Percentiles rank a stretch among this genome's conserved stretches.
phyloP scores from a whole-genome alignment of 1,140 invertebrate genomes.

The Micrasema minimum region DNA sequence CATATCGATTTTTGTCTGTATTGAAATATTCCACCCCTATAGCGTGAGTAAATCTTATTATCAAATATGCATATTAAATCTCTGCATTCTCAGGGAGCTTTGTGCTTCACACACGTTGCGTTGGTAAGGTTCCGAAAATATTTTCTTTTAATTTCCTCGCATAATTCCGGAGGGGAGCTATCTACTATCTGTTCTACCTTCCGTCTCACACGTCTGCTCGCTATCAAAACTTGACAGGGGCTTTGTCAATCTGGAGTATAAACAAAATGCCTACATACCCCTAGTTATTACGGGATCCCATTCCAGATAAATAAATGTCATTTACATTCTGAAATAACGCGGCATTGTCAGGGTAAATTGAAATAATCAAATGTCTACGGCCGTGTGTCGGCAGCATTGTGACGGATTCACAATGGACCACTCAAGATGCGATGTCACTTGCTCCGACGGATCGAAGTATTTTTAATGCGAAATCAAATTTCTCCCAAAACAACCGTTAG shows the following conservation, averaged over 20 bases:
- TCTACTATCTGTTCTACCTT: conserved; percentile 47
- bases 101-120: neutral
- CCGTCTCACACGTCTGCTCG: conserved; percentile 41
- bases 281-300: conserved; percentile 48
- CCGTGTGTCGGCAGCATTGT: conserved; percentile 24
- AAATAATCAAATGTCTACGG: conserved; percentile 24
- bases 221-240: conserved; percentile 29
- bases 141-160: conserved; percentile 50
- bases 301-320: conserved; percentile 53
- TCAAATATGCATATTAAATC: conserved; percentile 44
- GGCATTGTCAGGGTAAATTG: conserved; percentile 35
- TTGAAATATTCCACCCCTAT: too few relatives aligned
- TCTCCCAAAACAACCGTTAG: conserved; percentile 22
- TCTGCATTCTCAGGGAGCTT: neutral
- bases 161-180: conserved; percentile 19
- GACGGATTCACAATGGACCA: conserved; percentile 32
- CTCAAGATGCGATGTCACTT: conserved; percentile 42
- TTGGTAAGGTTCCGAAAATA: conserved; percentile 42
- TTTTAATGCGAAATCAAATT: conserved; percentile 39
- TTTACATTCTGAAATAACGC: conserved; percentile 50
- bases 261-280: conserved; percentile 44
- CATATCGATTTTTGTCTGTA: too few relatives aligned
- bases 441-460: conserved; percentile 29
- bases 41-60: too few relatives aligned
- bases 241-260: conserved; percentile 35